These are phyloP conservation scores for Brachyrhaphis roseni DNA, from an alignment of 2,797 vertebrate genomes.

Conservation along the genomic window DNA sequence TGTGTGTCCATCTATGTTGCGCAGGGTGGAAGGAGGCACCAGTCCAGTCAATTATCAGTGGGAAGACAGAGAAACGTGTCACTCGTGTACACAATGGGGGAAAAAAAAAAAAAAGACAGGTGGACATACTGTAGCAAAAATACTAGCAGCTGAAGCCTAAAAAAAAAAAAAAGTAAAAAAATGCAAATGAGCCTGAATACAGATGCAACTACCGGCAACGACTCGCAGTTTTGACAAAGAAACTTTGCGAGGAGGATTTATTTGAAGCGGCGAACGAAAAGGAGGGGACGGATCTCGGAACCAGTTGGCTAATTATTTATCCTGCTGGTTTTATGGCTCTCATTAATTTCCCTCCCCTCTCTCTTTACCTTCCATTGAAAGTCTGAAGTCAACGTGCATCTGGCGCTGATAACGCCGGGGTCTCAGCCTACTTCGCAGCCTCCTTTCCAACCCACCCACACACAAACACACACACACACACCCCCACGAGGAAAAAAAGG, in stretches of 20 bases:
- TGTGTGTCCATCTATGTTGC: constrained; percentile 38
- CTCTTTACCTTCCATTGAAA: constrained; percentile 82
- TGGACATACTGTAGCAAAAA: constrained; percentile 33
- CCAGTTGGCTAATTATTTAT: constrained; percentile 84
- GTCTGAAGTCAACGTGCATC: constrained; percentile 83
- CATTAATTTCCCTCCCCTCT: constrained; percentile 82
- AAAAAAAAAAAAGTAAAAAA: constrained; percentile 21
- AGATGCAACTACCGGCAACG: constrained; percentile 19
- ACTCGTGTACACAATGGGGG: constrained; percentile 63
- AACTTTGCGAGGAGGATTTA: constrained; percentile 66
- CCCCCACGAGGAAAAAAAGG: constrained; percentile 54
- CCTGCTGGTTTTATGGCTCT: constrained; percentile 82
- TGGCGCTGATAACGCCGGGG: constrained; percentile 81
- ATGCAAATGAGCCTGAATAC: constrained; percentile 11
- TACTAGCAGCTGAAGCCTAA: constrained; percentile 41
- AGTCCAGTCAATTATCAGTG: constrained; percentile 68
- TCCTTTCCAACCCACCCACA: constrained; percentile 71
- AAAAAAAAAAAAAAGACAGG: constrained; percentile 21
- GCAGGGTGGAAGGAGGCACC: constrained; percentile 57
- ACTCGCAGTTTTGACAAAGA: constrained; percentile 64
- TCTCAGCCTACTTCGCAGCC: constrained; percentile 68
- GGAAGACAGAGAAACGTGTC: constrained; percentile 65
- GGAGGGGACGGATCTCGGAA: constrained; percentile 65
- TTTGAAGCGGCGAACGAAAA: constrained; percentile 67
- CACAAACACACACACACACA: constrained; percentile 53